Base-by-base conservation (phyloP, 1,140 invertebrate genomes). In the Brachionus asplanchnoidis region DNA sequence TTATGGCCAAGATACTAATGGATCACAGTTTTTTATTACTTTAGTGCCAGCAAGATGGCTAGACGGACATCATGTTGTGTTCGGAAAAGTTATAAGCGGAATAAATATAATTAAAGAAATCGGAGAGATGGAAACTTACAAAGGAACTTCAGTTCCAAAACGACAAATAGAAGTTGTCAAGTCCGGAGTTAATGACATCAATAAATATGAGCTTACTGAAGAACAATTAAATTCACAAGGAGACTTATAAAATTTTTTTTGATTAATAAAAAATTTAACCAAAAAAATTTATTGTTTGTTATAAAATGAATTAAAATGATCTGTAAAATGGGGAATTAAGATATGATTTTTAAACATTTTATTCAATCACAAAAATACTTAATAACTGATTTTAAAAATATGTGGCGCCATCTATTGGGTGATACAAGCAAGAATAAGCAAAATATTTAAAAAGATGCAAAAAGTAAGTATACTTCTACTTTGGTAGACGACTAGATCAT, bases 61-160 rank as follows among this genome's bases (percentile, higher is more conserved):
- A 42, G 95, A 99, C 91, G 95, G 95, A 17, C 92, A 94, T 84
- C 96, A 99, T 88, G 95, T 95, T 4, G 94, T 97, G 6, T 97
- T 99, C 90, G 97, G 97, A 87, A 97, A 95, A 91, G 94, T 96
- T 68, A 86, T 96, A 28, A 93, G 93, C 87, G 95, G 95, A 90
- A 96, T 97, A 94, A 94, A 84, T 36, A 42, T 70, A 20, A 40
- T 84, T 3, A 53, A 44, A 56, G 82, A 84, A 44, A 84, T 84
- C 0, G 82, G 82, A 28, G 82, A 84, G 23, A n/a, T 70, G 12
- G 60, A 84, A n/a, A 84, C 82, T 53, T 84, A 17, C 28, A 46
- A 68, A 53, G 82, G 82, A 7, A 50, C 82, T 7, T 84, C 82
- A 3, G 32, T 84, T 2, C 82, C 82, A n/a, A 84, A 84, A 40